phyloP scores from a whole-genome alignment of 2,797 vertebrate species.

The Octomys mimax region DNA sequence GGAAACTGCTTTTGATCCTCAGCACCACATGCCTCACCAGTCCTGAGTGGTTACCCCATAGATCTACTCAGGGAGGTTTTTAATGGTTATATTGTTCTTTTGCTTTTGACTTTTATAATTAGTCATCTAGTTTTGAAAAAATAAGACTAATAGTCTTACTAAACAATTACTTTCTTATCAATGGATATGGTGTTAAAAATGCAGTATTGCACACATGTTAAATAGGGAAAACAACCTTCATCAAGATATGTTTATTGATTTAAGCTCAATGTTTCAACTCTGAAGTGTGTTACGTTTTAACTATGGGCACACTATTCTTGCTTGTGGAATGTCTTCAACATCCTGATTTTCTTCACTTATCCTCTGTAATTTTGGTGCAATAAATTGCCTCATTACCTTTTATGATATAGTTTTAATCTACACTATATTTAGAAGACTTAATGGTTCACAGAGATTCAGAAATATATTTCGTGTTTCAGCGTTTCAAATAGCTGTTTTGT shows the following conservation, averaged over 20 bases:
- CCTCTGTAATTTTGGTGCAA: constrained; percentile 59
- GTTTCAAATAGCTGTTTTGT: constrained; percentile 42
- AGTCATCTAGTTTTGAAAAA: background rate
- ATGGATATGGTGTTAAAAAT: background rate
- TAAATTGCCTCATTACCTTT: constrained; percentile 74
- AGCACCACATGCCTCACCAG: too few relatives aligned
- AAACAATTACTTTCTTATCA: background rate
- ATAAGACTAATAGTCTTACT: background rate
- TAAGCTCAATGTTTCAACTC: constrained; percentile 28
- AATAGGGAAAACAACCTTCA: background rate
- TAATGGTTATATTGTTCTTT: background rate
- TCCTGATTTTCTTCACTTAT: constrained; percentile 63
- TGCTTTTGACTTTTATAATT: background rate
- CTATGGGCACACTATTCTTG: background rate
- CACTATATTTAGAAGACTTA: constrained; percentile 62
- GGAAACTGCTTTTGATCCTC: too few relatives aligned
- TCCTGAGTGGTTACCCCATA: background rate
- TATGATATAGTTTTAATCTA: constrained; percentile 58
- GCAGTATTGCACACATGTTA: background rate
- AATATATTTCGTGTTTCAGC: constrained; percentile 53
- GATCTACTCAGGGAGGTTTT: background rate
- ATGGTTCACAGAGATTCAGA: constrained; percentile 61
- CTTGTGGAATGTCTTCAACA: background rate
- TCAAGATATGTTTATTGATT: background rate
- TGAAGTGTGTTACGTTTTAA: constrained; percentile 12